A percentile compares a stretch with the other conserved stretches of the same genome.
phyloP scores from a whole-genome alignment of 2,888 invertebrate species.

The Liodrosophila aerea region DNA sequence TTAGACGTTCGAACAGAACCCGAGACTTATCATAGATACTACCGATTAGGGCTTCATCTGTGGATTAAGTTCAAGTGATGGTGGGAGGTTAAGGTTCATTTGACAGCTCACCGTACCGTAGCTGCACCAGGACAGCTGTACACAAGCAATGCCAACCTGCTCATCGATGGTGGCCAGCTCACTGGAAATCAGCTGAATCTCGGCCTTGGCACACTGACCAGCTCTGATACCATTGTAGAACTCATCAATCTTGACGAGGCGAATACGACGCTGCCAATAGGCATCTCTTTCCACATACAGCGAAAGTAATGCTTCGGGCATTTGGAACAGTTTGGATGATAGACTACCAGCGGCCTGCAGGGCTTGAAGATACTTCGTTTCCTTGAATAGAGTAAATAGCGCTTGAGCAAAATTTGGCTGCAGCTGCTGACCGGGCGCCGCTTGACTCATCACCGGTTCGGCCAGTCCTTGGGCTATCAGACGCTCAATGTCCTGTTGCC shows the following conservation, averaged over 20 bases:
- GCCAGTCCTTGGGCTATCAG: conserved; percentile 82
- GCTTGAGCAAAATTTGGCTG: conserved; percentile 80
- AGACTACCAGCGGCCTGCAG: conserved; percentile 79
- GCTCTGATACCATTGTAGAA: conserved; percentile 92
- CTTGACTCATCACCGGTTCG: conserved; percentile 71
- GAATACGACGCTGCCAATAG: conserved; percentile 79
- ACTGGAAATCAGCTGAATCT: conserved; percentile 89
- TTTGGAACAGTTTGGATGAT: conserved; percentile 50
- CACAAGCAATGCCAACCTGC: conserved; percentile 87
- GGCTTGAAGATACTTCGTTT: conserved; percentile 91
- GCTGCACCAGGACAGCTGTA: conserved; percentile 90
- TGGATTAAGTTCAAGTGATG: neutral
- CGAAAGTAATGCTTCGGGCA: conserved; percentile 63
- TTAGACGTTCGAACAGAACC: conserved; percentile 67
- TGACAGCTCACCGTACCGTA: conserved; percentile 85
- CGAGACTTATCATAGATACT: conserved; percentile 70
- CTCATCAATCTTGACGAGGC: conserved; percentile 85
- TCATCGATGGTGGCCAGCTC: conserved; percentile 90
- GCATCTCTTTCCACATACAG: conserved; percentile 74
- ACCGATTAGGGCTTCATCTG: conserved; percentile 68
- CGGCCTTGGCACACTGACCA: conserved; percentile 87
- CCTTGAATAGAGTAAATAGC: conserved; percentile 89
- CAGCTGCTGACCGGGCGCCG: conserved; percentile 37
- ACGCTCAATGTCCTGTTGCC: conserved; percentile 83
- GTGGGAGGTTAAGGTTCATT: neutral